These are phyloP conservation scores for Oophaga sylvatica DNA, from an alignment of 2,797 vertebrate species.

Conservation along the genomic window DNA sequence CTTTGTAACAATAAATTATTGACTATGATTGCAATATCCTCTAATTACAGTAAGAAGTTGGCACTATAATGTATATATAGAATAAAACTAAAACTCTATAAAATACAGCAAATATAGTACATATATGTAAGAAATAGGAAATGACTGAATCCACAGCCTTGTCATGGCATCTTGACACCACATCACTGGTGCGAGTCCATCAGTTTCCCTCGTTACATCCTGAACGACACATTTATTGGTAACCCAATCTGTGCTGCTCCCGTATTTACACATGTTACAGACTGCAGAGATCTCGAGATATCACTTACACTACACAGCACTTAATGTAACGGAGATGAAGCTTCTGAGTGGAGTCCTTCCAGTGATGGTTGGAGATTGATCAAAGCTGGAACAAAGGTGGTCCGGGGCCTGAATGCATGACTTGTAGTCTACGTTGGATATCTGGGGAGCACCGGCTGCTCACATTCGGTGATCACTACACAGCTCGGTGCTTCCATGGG, in stretches of 20 bases:
- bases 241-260: slow-evolving; percentile 23
- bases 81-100: not conserved
- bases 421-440: not conserved
- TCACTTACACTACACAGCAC: slow-evolving; percentile 27
- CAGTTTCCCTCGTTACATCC: not conserved
- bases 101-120: not conserved
- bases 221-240: slow-evolving; percentile 40
- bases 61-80: not conserved
- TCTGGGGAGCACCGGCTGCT: slow-evolving; percentile 38
- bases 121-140: not conserved
- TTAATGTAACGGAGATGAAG: not conserved
- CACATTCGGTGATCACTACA: slow-evolving; percentile 34
- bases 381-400: slow-evolving; percentile 32
- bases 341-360: not conserved
- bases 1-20: no score
- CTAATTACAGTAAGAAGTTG: not conserved
- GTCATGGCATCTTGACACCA: slow-evolving; percentile 20
- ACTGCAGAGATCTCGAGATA: slow-evolving; percentile 8
- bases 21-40: not conserved
- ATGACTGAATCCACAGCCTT: not conserved
- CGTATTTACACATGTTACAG: slow-evolving; percentile 15
- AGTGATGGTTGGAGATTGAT: not conserved
- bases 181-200: not conserved
- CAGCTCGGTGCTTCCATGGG: slow-evolving; percentile 48
- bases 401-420: not conserved